Evolutionary conservation across 2,797 vertebrate species (phyloP).

Genomic region (Smutsia temminckii): DNA sequence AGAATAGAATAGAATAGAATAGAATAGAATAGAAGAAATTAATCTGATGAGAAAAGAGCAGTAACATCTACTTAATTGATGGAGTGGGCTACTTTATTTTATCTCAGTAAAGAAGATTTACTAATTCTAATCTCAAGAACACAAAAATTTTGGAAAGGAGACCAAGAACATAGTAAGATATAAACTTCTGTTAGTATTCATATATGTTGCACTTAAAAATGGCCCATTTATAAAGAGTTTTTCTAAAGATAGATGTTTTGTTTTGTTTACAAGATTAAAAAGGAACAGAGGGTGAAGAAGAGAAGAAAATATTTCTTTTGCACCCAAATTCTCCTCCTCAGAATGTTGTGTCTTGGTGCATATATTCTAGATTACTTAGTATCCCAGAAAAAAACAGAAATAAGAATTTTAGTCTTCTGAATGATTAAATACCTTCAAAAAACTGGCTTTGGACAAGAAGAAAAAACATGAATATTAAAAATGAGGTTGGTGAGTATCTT

Average conservation of each 20-base stretch:
- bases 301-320: background rate
- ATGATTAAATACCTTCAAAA: background rate
- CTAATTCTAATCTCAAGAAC: background rate
- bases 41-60: background rate
- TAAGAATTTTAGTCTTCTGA: background rate
- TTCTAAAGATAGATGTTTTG: background rate
- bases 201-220: background rate
- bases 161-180: background rate
- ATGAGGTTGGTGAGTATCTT: background rate
- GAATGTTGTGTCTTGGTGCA: background rate
- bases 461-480: background rate
- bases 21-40: background rate
- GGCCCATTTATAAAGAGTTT: background rate
- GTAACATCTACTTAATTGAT: background rate
- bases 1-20: too few relatives aligned
- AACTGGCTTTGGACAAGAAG: background rate
- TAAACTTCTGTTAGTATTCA: background rate
- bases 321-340: background rate
- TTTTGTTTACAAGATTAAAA: background rate
- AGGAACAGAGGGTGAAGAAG: background rate
- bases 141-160: background rate
- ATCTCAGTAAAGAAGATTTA: background rate
- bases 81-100: background rate
- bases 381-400: background rate
- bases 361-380: background rate